Base-by-base conservation (phyloP, 2,797 vertebrate genomes). In the Gastrophryne carolinensis region DNA sequence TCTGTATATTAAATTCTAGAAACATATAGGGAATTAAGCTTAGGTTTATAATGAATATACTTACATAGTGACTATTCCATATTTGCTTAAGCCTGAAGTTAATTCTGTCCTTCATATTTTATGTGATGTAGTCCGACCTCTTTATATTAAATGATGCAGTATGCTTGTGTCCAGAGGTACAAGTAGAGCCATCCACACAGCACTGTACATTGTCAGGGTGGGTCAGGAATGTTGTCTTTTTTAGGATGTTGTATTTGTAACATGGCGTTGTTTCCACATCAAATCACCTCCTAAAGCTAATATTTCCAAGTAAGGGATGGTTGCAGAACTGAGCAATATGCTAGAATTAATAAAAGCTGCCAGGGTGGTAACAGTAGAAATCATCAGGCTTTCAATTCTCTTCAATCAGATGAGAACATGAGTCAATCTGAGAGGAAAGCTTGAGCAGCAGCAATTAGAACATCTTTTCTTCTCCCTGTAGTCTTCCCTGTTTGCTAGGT, bases 1-100 rank as follows among this genome's bases (percentile, higher is more conserved):
- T n/a, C n/a, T n/a, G n/a, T n/a, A n/a, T n/a, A n/a, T n/a, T n/a
- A n/a, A n/a, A n/a, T n/a, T n/a, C n/a, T n/a, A n/a, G n/a, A n/a
- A n/a, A n/a, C n/a, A n/a, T 19, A 60, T 24, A 35, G 30, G 17
- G 1, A 7, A 12, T 9, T 32, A n/a, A 2, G 2, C 23, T 27
- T 7, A 11, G 10, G 27, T 12, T 15, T 5, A 76, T 60, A 83
- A 79, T 81, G 41, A 58, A 15, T 66, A 82, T 86, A 87, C 85
- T 87, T 84, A 87, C 79, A 84, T 15, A 80, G 67, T 58, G 80
- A 80, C 82, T 83, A 82, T 63, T 89, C 86, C 82, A 79, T 85
- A 47, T 7, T 77, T 80, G 83, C 68, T 76, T 80, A 73, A 29
- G 37, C 24, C 6, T 35, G 2, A 52, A 30, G 19, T 26, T 26